Evolutionary conservation across 2,113 vertebrate genomes (phyloP).

Genomic region (Coryphaenoides rupestris): DNA sequence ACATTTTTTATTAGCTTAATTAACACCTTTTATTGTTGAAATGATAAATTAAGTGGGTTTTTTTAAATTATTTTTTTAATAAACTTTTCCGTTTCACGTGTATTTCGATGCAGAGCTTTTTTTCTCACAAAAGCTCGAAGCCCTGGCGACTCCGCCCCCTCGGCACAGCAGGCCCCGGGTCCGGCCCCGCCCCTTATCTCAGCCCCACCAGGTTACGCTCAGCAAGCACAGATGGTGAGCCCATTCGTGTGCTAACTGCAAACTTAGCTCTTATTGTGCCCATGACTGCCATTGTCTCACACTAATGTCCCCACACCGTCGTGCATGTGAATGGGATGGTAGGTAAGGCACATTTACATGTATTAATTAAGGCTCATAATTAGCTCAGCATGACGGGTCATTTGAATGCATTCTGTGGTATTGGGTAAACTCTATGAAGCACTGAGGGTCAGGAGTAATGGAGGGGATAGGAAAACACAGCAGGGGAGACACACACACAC

Average conservation of each 20-base stretch:
- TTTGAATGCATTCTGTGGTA: conserved; percentile 70
- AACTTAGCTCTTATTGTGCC: conserved; percentile 65
- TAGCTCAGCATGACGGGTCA: conserved; percentile 62
- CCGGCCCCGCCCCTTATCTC: conserved; percentile 48
- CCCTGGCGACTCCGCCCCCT: conserved; percentile 11
- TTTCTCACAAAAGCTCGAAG: conserved; percentile 19
- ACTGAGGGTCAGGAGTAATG: conserved; percentile 27
- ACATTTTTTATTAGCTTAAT: too few relatives aligned
- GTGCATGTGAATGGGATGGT: conserved; percentile 61
- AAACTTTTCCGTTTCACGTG: too few relatives aligned
- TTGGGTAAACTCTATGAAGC: conserved; percentile 70
- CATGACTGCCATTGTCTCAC: conserved; percentile 61
- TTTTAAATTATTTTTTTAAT: too few relatives aligned
- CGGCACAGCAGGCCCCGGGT: conserved; percentile 18
- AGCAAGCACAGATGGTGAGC: conserved; percentile 66
- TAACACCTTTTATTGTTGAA: too few relatives aligned
- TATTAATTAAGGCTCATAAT: conserved; percentile 77
- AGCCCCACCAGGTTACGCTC: conserved; percentile 17
- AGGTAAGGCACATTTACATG: conserved; percentile 72
- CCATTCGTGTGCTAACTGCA: conserved; percentile 75
- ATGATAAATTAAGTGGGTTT: too few relatives aligned
- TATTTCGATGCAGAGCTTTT: neutral
- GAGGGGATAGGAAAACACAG: conserved; percentile 44
- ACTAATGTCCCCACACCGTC: conserved; percentile 25
- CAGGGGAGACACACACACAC: conserved; percentile 32